Conservation (phyloP, 2,113 vertebrate species). For the Sclerurus mexicanus region DNA sequence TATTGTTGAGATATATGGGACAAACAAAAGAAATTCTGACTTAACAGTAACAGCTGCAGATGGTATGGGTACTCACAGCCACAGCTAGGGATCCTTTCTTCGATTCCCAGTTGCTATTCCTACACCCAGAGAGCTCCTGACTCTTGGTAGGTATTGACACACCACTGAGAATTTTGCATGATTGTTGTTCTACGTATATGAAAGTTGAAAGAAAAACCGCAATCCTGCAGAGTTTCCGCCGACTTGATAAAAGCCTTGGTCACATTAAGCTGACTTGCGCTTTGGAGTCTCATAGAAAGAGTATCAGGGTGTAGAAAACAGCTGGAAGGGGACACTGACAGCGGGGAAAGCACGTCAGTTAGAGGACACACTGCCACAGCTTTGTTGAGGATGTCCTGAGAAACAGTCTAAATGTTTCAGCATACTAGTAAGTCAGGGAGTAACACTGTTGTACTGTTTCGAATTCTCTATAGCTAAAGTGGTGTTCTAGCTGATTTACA, state of each 20-base stretch:
- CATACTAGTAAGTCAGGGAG: not conserved
- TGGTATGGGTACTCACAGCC: not conserved
- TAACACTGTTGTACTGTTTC: not conserved
- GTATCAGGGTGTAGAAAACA: not conserved
- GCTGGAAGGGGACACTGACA: not conserved
- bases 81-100: not conserved
- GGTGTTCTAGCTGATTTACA: not conserved
- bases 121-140: not conserved
- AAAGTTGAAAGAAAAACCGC: not conserved
- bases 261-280: not conserved
- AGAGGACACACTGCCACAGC: not conserved
- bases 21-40: not conserved
- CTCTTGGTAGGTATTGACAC: not conserved
- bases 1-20: not conserved
- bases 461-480: not conserved
- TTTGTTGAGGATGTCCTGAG: not conserved
- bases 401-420: not conserved
- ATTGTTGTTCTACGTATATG: not conserved
- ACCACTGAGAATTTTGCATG: not conserved
- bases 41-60: not conserved
- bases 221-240: not conserved
- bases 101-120: not conserved
- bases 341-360: not conserved
- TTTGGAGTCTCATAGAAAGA: not conserved
- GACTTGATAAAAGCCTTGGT: not conserved